Conservation (phyloP, 2,888 invertebrate species). For the Tipula vernalis region DNA sequence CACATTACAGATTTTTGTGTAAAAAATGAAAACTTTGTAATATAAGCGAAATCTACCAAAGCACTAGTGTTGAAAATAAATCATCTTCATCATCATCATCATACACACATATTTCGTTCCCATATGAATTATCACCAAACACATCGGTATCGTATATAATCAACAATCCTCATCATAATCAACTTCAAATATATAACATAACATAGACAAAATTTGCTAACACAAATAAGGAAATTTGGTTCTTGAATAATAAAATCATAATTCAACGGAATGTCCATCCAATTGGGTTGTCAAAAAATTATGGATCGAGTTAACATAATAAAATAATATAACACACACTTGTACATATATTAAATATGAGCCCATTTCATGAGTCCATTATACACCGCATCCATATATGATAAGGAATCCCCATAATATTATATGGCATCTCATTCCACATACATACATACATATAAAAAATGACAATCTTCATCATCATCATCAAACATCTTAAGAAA, state of each 20-base stretch:
- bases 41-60: background rate
- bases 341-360: background rate
- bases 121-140: background rate
- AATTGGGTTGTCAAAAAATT: background rate
- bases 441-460: background rate
- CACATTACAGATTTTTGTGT: background rate
- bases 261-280: background rate
- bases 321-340: conserved; percentile 4
- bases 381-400: background rate
- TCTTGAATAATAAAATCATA: conserved; percentile 4
- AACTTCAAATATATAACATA: background rate
- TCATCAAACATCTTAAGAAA: background rate
- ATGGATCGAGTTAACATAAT: background rate
- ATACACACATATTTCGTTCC: background rate
- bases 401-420: background rate
- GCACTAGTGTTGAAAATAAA: background rate
- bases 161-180: background rate
- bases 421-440: background rate
- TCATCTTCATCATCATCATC: background rate
- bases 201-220: background rate
- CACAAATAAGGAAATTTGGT: background rate
- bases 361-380: background rate
- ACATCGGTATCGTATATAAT: background rate
- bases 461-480: background rate
- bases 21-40: background rate